phyloP scores from a whole-genome alignment of 2,888 invertebrate species.

The Asteroscopus sphinx region DNA sequence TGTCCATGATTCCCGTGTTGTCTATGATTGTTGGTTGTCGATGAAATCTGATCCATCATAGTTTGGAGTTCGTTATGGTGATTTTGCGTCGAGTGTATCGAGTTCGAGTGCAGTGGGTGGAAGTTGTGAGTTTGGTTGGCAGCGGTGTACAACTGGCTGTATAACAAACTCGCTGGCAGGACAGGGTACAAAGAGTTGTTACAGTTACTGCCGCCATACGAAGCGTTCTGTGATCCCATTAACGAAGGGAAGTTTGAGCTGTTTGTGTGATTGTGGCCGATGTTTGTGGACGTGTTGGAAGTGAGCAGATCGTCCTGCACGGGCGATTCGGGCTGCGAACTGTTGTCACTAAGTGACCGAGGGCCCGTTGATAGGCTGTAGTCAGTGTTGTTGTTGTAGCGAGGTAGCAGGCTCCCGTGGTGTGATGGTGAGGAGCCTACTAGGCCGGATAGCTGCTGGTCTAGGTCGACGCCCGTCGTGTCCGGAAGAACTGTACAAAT shows the following conservation, averaged over 20 bases:
- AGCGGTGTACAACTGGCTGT: constrained; percentile 95
- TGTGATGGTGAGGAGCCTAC: constrained; percentile 90
- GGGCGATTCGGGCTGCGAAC: constrained; percentile 95
- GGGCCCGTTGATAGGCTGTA: constrained; percentile 92
- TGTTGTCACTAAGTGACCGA: constrained; percentile 94
- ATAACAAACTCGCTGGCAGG: constrained; percentile 94
- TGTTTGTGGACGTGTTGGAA: constrained; percentile 90
- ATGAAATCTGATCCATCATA: constrained; percentile 94
- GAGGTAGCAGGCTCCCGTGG: constrained; percentile 91
- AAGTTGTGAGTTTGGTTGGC: constrained; percentile 94
- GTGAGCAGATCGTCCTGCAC: constrained; percentile 94
- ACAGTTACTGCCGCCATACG: constrained; percentile 91
- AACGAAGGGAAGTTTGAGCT: constrained; percentile 91
- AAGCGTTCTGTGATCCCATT: constrained; percentile 90
- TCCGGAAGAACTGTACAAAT: constrained; percentile 92
- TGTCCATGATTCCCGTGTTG: constrained; percentile 84
- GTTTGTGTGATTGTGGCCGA: constrained; percentile 90
- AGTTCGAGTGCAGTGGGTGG: constrained; percentile 92
- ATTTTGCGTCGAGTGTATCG: constrained; percentile 91
- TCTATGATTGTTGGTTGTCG: constrained; percentile 90
- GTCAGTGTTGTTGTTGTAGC: constrained; percentile 92
- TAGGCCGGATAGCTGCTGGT: constrained; percentile 92
- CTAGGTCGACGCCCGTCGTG: constrained; percentile 93
- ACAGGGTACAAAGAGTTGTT: constrained; percentile 94
- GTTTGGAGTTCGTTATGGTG: constrained; percentile 93